phyloP scores from a whole-genome alignment of 2,797 vertebrate genomes.

The Leptodactylus fallax region DNA sequence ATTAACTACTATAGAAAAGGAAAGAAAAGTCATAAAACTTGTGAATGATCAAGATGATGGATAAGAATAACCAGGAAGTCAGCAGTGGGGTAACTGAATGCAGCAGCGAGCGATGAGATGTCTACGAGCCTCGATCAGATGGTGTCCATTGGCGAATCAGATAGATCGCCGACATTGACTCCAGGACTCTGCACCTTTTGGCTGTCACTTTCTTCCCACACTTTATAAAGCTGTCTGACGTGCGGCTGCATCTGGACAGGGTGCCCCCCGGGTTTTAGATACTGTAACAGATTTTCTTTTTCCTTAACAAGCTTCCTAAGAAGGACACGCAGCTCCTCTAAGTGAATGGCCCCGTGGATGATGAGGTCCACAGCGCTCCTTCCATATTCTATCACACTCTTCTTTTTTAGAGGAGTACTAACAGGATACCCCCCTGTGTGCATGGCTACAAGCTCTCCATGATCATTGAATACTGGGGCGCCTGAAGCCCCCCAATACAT shows the following conservation, averaged over 20 bases:
- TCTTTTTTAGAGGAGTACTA: neutral
- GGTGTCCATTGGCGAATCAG: too few relatives aligned
- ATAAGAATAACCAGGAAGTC: too few relatives aligned
- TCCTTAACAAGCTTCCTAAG: neutral
- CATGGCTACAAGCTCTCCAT: conserved; percentile 21
- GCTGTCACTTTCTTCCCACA: neutral
- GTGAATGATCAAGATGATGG: too few relatives aligned
- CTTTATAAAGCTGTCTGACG: neutral
- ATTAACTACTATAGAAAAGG: too few relatives aligned
- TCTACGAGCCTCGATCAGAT: too few relatives aligned
- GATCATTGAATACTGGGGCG: neutral
- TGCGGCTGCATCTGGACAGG: neutral
- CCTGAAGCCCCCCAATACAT: conserved; percentile 4
- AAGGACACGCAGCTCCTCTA: neutral
- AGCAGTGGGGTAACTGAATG: too few relatives aligned
- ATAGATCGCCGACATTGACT: too few relatives aligned
- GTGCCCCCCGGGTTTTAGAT: neutral
- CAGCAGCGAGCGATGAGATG: too few relatives aligned
- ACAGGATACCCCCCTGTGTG: conserved; percentile 1
- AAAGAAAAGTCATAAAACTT: too few relatives aligned
- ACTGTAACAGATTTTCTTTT: neutral
- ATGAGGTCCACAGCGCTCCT: neutral
- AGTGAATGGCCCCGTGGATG: neutral
- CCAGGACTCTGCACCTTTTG: neutral
- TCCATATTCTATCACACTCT: conserved; percentile 35